These are phyloP conservation scores for Fulica atra DNA, from an alignment of 2,113 vertebrate genomes.

Conservation along the genomic window DNA sequence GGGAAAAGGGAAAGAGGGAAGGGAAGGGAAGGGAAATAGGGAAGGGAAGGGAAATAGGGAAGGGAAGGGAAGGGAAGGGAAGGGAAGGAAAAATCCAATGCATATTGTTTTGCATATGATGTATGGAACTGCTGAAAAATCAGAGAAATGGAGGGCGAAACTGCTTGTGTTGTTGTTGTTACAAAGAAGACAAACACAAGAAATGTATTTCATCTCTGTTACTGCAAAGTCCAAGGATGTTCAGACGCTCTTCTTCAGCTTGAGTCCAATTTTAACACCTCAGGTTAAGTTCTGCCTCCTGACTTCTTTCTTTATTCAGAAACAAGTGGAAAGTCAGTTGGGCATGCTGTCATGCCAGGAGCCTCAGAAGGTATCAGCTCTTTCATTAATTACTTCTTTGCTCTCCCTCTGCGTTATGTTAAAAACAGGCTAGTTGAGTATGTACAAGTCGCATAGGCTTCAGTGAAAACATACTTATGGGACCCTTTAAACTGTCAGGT, in stretches of 20 bases:
- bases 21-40: background rate
- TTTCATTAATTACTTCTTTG: conserved; percentile 54
- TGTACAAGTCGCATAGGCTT: background rate
- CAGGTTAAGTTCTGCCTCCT: conserved; percentile 7
- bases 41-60: fast-evolving
- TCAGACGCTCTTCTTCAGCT: background rate
- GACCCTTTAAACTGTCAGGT: conserved; percentile 69
- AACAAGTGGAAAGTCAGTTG: conserved; percentile 20
- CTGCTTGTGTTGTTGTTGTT: background rate
- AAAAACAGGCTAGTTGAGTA: conserved; percentile 36
- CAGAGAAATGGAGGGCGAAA: background rate
- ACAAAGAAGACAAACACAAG: background rate
- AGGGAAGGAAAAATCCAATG: background rate
- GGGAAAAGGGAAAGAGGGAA: background rate
- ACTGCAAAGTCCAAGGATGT: background rate
- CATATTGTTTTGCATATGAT: background rate
- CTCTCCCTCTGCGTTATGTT: conserved; percentile 46
- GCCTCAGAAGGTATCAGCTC: conserved; percentile 43
- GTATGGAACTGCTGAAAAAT: background rate
- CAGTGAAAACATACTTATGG: background rate
- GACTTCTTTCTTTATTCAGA: background rate
- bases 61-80: background rate
- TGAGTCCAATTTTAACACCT: background rate
- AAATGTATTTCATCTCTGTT: background rate
- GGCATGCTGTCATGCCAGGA: conserved; percentile 19